phyloP scores from a whole-genome alignment of 2,113 vertebrate genomes.

The Lepus europaeus region DNA sequence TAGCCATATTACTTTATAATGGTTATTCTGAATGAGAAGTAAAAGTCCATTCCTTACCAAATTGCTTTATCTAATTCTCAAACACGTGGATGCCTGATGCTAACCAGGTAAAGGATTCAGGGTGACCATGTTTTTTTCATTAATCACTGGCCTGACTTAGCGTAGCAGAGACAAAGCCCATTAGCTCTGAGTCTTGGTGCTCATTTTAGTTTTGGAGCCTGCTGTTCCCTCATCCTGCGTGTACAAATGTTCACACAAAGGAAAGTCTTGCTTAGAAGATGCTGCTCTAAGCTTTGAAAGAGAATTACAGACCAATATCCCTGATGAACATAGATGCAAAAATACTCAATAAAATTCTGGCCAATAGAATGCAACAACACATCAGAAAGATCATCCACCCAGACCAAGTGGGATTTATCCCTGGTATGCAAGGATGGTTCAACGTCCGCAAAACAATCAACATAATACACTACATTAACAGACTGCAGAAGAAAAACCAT shows the following conservation, averaged over 20 bases:
- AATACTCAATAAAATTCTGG: too few species aligned
- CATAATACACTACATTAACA: too few species aligned
- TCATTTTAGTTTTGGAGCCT: background rate
- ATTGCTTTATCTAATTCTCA: conserved; percentile 5
- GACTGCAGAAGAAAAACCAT: too few species aligned
- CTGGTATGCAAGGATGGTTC: too few species aligned
- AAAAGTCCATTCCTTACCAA: conserved; percentile 20
- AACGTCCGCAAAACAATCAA: too few species aligned
- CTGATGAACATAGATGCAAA: too few species aligned
- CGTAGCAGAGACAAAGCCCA: too few species aligned
- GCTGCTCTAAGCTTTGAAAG: too few species aligned
- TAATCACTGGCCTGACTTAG: background rate
- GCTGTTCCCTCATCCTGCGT: background rate
- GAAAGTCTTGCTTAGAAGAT: background rate
- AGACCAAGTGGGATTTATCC: too few species aligned
- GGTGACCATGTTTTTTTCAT: background rate
- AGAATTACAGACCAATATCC: too few species aligned
- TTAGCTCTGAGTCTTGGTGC: background rate
- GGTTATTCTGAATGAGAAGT: background rate
- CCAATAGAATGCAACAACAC: too few species aligned
- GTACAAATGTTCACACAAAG: background rate
- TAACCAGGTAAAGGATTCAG: background rate
- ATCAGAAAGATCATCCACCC: too few species aligned
- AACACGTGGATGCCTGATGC: background rate
- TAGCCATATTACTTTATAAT: background rate